Conservation (phyloP, 2,113 vertebrate genomes). For the Hyperopisus bebe region DNA sequence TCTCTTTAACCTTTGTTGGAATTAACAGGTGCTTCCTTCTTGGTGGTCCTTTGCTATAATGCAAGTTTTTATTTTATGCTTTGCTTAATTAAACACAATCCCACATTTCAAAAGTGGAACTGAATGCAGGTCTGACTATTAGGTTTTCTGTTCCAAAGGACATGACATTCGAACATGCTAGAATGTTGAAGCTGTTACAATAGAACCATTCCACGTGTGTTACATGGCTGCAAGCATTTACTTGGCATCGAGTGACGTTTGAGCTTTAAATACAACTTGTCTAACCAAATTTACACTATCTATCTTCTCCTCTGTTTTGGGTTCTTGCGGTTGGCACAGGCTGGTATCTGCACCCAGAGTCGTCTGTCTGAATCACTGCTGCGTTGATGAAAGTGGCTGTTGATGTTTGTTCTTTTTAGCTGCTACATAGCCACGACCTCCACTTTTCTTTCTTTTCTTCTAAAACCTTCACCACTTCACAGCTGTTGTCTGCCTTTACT, state of each 20-base stretch:
- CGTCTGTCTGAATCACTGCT: background rate
- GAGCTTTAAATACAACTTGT: background rate
- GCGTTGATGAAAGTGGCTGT: background rate
- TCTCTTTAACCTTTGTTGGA: background rate
- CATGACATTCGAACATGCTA: background rate
- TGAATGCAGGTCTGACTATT: background rate
- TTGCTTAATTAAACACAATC: background rate
- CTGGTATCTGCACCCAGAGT: background rate
- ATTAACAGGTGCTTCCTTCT: background rate
- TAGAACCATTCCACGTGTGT: no score
- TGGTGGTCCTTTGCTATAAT: background rate
- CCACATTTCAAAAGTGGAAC: background rate
- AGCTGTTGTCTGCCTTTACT: background rate
- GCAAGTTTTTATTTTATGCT: background rate
- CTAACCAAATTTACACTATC: background rate
- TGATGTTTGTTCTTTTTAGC: background rate
- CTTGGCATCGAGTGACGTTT: background rate
- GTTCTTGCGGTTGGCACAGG: background rate
- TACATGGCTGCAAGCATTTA: background rate
- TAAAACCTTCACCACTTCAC: background rate
- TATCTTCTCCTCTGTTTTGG: background rate
- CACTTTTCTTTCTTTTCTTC: background rate
- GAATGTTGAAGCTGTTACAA: no score
- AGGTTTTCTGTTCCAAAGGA: background rate
- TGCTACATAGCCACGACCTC: background rate